phyloP scores from a whole-genome alignment of 1,140 invertebrate genomes.

The Euura saliciscinereae region DNA sequence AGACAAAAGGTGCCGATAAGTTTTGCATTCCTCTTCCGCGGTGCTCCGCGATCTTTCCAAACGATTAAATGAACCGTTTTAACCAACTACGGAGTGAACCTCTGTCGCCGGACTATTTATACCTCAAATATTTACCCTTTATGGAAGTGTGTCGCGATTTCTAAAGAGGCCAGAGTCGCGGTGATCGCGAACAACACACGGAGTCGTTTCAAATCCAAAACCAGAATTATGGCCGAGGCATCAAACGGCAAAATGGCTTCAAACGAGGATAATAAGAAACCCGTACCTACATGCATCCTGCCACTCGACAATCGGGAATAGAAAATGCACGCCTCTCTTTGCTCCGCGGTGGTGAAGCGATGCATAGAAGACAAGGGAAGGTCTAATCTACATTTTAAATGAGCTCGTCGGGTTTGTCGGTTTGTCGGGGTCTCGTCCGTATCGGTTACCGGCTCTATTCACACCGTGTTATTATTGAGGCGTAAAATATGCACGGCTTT shows the following conservation, averaged over 20 bases:
- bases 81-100: background rate
- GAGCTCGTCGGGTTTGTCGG: slow-evolving; percentile 26
- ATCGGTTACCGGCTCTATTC: slow-evolving; percentile 26
- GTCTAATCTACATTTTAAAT: slow-evolving; percentile 49
- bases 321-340: background rate
- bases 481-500: slow-evolving; percentile 34
- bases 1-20: too few relatives aligned
- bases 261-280: background rate
- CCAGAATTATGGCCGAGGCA: background rate
- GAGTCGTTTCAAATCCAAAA: background rate
- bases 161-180: background rate
- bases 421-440: slow-evolving; percentile 15
- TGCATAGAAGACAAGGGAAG: slow-evolving; percentile 1
- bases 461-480: slow-evolving; percentile 34
- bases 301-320: background rate
- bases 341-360: background rate
- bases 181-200: background rate
- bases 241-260: background rate
- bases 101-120: background rate
- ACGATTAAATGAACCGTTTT: slow-evolving; percentile 7
- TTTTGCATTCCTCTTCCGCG: too few relatives aligned
- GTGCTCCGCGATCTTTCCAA: background rate
- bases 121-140: slow-evolving; percentile 1
- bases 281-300: background rate
- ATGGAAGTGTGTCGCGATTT: slow-evolving; percentile 7